Base-by-base conservation (phyloP, 2,113 vertebrate species). In the Nothocercus nigrocapillus region DNA sequence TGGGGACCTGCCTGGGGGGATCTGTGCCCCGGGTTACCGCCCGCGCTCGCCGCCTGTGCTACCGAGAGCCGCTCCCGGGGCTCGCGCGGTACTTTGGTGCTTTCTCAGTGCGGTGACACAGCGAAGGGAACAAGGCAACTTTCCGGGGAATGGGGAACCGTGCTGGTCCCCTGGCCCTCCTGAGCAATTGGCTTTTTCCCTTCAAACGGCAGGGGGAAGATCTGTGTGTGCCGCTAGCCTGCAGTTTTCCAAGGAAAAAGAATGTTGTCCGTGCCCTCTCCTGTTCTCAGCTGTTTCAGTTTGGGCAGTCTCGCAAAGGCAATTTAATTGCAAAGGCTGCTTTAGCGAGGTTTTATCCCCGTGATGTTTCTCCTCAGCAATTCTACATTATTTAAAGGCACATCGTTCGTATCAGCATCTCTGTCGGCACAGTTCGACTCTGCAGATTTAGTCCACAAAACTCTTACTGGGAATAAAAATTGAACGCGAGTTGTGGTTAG, bases 301-400 rank as follows among this genome's bases (percentile, higher is more conserved):
- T 86, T 58, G 80, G 78, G 62, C 69, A 75, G 58, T 64, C 58
- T 93, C 64, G 40, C 87, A 92, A 73, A 86, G 47, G 70, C 67
- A 76, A 67, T 82, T 89, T 79, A 38, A 79, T 30, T 86, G n/a
- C 47, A 78, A 61, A 94, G 68, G 53, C 53, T n/a, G 22, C 62
- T 84, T 80, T 58, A 82, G 94, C 58, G 69, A 36, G 53, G 32
- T 67, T 67, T 68, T 75, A 82, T 82, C 40, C 90, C 68, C 24
- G 82, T 76, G 54, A 42, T 56, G 27, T 24, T 92, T 74, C 59
- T 70, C 61, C 72, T 28, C 53, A 83, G 13, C 64, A 56, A 54
- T 79, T 93, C 24, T 22, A 0, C 28, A 22, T 72, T 68, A 54
- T 75, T 81, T 78, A 67, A 78, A 83, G 34, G 66, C 42, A 17